Evolutionary conservation across 2,797 vertebrate genomes (phyloP), one percentile per base, ranked within the genome.

Genomic region (Pyrocephalus nanus): DNA sequence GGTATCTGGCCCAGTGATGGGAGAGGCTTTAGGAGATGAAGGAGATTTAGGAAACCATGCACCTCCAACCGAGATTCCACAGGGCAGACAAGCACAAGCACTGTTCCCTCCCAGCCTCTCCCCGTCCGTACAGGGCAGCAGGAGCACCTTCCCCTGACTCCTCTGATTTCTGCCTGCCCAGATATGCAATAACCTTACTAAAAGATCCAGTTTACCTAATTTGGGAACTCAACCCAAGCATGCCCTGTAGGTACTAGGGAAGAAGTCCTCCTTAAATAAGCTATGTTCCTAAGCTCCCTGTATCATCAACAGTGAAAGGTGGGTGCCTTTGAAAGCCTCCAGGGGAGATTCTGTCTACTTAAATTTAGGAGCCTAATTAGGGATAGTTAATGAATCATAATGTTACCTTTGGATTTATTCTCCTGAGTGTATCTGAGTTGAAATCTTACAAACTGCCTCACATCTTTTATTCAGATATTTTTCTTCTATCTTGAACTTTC

Each of bases 341-440:
- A 83, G 93, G 92, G 80, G 7, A 95, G 61, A 91, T 79, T 82
- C 88, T 91, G 92, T 94, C 93, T 92, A 54, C 64, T 95, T 76
- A 86, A 95, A 96, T 95, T 95, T 94, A 95, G 83, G 80, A 82
- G 83, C 34, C 90, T 94, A 95, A 93, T 96, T 92, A 96, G 77
- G 60, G 60, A 67, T 89, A 93, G 77, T 67, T 95, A 95, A 93
- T 90, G 92, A 95, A 95, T 95, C 92, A 88, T 88, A 86, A 86
- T 47, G 60, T 82, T 93, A 90, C 90, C 74, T 97, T 74, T 85
- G 69, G 67, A 95, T 93, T 93, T 88, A 92, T 81, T 90, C 80
- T 90, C 43, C 80, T 30, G 80, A 86, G 77, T 93, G 75, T 95
- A 95, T 95, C 94, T 88, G 43, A 76, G 90, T 93, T 87, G 71